phyloP scores from a whole-genome alignment of 1,140 invertebrate genomes.

The Hydropsyche tenuis region DNA sequence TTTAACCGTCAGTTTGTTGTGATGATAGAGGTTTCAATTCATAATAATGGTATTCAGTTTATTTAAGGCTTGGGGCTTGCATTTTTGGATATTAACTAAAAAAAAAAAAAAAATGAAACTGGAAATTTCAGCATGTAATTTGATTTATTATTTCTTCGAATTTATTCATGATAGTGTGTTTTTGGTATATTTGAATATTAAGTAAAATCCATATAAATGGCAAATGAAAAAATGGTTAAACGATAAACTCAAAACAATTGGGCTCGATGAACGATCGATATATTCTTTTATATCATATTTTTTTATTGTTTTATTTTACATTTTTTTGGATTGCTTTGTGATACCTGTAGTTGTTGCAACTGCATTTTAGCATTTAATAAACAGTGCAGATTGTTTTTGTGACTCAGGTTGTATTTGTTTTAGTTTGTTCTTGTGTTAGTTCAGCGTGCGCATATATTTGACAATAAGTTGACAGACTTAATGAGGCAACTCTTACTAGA shows the following conservation, averaged over 20 bases:
- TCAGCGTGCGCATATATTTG: constrained; percentile 27
- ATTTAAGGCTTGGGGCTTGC: constrained; percentile 14
- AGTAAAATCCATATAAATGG: constrained; percentile 9
- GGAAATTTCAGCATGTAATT: constrained; percentile 3
- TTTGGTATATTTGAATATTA: not conserved
- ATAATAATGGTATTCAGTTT: not conserved
- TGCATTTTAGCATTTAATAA: constrained; percentile 30
- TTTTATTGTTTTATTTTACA: constrained; percentile 18
- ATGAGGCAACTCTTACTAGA: constrained; percentile 36
- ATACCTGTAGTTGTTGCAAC: constrained; percentile 24
- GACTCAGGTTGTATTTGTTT: constrained; percentile 31
- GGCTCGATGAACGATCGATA: constrained; percentile 28
- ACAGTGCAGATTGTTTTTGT: constrained; percentile 1
- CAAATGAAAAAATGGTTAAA: constrained; percentile 27
- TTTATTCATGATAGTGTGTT: not conserved
- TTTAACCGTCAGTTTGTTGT: not conserved
- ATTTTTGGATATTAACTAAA: not conserved
- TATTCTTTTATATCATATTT: constrained; percentile 31
- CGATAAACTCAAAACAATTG: constrained; percentile 29
- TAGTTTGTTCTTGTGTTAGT: constrained; percentile 33
- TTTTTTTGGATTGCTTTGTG: constrained; percentile 27
- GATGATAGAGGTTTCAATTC: constrained; percentile 13
- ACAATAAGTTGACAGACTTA: constrained; percentile 15
- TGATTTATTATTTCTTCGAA: not conserved
- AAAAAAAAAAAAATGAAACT: not conserved